phyloP scores from a whole-genome alignment of 2,113 vertebrate genomes.

The Grantiella picta region DNA sequence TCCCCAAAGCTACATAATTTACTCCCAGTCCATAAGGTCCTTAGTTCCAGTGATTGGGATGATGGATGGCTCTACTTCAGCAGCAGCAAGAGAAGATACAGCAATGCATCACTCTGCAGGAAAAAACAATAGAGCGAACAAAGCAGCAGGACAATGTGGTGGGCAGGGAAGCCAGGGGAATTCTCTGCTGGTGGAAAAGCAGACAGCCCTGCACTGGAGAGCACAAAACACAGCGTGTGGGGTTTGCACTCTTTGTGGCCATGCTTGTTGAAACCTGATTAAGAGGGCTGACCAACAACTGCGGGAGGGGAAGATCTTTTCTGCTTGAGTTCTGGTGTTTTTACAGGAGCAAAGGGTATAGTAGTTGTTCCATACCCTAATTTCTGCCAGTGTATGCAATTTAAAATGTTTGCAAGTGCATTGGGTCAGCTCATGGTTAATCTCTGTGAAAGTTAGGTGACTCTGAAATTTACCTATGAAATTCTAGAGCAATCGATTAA shows the following conservation, averaged over 20 bases:
- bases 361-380: background rate
- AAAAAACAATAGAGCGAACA: constrained; percentile 64
- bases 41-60: constrained; percentile 68
- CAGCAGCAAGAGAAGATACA: constrained; percentile 40
- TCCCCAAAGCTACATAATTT: constrained; percentile 73
- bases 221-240: constrained; percentile 8
- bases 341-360: background rate
- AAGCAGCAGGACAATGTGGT: constrained; percentile 59
- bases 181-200: constrained; percentile 45
- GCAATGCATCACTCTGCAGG: constrained; percentile 71
- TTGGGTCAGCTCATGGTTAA: background rate
- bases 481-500: background rate
- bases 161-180: constrained; percentile 51
- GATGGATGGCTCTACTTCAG: constrained; percentile 77
- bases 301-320: constrained; percentile 23
- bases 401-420: background rate
- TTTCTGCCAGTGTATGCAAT: background rate
- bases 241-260: background rate
- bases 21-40: constrained; percentile 75
- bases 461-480: background rate
- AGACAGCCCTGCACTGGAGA: constrained; percentile 30
- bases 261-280: background rate
- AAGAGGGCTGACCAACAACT: background rate
- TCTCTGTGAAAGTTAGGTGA: background rate
- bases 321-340: background rate